phyloP scores from a whole-genome alignment of 2,113 vertebrate genomes.

The Gila orcuttii region DNA sequence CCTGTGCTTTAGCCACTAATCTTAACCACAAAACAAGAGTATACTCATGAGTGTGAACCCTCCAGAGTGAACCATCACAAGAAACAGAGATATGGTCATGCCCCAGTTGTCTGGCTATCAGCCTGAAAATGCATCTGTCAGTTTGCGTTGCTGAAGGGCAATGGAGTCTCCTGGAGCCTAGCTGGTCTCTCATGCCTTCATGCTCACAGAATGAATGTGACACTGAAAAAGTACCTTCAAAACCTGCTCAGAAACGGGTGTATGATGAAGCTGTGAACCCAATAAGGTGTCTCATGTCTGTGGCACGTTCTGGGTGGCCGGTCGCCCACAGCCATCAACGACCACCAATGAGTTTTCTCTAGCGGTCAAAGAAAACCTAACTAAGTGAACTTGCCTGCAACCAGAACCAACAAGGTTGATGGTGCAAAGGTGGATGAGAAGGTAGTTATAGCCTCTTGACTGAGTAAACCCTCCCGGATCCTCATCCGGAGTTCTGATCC shows the following conservation, averaged over 20 bases:
- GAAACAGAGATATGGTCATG: not conserved
- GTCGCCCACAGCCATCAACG: not conserved
- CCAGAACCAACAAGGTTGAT: slow-evolving; percentile 48
- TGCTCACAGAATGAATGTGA: not conserved
- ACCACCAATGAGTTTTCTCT: slow-evolving; percentile 1
- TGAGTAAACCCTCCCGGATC: not conserved
- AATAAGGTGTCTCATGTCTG: slow-evolving; percentile 18
- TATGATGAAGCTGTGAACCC: not conserved
- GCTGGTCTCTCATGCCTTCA: not conserved
- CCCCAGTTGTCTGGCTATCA: not conserved
- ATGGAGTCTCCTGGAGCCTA: not conserved
- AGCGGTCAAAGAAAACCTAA: not conserved
- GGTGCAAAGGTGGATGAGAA: slow-evolving; percentile 44
- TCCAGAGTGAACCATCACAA: not conserved
- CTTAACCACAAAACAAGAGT: not conserved
- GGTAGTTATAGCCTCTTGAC: not conserved
- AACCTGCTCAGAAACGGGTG: not conserved
- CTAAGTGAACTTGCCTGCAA: slow-evolving; percentile 33
- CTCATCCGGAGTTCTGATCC: not conserved
- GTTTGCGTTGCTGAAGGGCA: not conserved
- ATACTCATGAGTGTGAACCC: not conserved
- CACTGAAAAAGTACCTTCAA: not conserved
- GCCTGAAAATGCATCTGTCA: slow-evolving; percentile 10
- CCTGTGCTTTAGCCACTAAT: not conserved
- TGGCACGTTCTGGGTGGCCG: slow-evolving; percentile 24